Percentiles rank a stretch among this genome's conserved stretches.
These are phyloP conservation scores for Peromyscus attwateri DNA, from an alignment of 2,797 vertebrate genomes.

Conservation along the genomic window DNA sequence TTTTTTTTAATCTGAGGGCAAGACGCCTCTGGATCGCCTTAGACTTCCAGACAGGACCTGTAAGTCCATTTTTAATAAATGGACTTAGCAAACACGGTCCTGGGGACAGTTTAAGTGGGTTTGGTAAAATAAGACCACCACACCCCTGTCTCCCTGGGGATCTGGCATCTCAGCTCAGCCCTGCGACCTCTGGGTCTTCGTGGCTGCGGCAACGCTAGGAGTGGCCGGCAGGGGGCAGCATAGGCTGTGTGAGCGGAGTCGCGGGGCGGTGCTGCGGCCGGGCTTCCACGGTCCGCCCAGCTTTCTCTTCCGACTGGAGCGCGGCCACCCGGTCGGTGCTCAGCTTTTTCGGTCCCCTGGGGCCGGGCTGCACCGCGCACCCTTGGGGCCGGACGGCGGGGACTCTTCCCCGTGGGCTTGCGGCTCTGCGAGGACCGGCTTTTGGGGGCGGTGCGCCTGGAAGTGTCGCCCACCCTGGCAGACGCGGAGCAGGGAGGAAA, in stretches of 20 bases:
- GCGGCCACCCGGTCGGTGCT: neutral
- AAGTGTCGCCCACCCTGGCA: neutral
- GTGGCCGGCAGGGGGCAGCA: slow-evolving; percentile 67
- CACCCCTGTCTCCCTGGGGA: neutral
- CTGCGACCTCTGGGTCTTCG: neutral
- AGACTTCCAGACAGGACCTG: neutral
- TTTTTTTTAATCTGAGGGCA: slow-evolving; percentile 25
- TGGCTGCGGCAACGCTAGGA: neutral
- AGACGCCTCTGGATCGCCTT: neutral
- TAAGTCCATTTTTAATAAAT: neutral
- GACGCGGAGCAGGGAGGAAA: neutral
- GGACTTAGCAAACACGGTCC: neutral
- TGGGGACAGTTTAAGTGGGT: neutral
- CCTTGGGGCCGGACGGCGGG: too few relatives aligned
- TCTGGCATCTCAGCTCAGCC: neutral
- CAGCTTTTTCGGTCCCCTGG: neutral
- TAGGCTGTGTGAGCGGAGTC: slow-evolving; percentile 5
- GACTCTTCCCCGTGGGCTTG: neutral
- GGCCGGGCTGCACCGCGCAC: too few relatives aligned
- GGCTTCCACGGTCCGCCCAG: neutral
- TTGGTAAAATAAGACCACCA: neutral
- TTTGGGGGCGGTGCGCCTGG: neutral
- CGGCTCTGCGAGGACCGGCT: too few relatives aligned
- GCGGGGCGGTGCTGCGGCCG: fast-evolving
- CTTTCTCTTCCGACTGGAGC: neutral